Percentiles rank a stretch among this genome's conserved stretches.
phyloP scores from a whole-genome alignment of 2,797 vertebrate genomes.

The Megalops cyprinoides region DNA sequence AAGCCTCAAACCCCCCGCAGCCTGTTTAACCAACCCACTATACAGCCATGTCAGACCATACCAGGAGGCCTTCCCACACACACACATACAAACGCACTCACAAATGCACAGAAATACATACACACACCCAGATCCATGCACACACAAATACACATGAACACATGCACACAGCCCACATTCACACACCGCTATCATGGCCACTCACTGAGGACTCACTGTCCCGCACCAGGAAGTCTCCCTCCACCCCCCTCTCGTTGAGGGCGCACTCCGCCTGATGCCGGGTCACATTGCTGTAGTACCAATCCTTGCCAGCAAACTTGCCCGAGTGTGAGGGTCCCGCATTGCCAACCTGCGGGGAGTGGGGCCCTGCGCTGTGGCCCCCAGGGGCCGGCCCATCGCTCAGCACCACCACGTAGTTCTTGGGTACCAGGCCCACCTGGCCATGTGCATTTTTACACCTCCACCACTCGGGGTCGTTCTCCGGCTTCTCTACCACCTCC shows the following conservation, averaged over 20 bases:
- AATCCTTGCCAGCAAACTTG: conserved; percentile 90
- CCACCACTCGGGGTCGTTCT: conserved; percentile 99
- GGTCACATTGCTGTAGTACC: conserved; percentile 95
- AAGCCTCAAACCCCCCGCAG: no score
- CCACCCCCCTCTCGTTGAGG: conserved; percentile 88
- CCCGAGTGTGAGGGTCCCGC: conserved; percentile 82
- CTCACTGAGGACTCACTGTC: conserved; percentile 99
- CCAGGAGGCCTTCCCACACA: background rate
- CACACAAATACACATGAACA: background rate
- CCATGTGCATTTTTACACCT: conserved; percentile 92
- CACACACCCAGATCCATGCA: background rate
- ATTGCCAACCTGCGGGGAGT: conserved; percentile 61
- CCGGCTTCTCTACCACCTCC: conserved; percentile 98
- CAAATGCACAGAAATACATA: background rate
- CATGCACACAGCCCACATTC: background rate
- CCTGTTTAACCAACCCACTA: no score
- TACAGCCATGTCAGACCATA: conserved; percentile 75
- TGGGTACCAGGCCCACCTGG: conserved; percentile 93
- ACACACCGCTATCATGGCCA: no score
- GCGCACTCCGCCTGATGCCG: conserved; percentile 91
- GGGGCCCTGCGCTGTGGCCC: conserved; percentile 9
- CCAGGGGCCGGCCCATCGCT: conserved; percentile 78
- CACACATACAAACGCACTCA: background rate
- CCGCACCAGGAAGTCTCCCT: conserved; percentile 96
- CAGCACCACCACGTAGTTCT: conserved; percentile 95